phyloP scores from a whole-genome alignment of 2,888 invertebrate genomes.

The Epinotia brunnichana region DNA sequence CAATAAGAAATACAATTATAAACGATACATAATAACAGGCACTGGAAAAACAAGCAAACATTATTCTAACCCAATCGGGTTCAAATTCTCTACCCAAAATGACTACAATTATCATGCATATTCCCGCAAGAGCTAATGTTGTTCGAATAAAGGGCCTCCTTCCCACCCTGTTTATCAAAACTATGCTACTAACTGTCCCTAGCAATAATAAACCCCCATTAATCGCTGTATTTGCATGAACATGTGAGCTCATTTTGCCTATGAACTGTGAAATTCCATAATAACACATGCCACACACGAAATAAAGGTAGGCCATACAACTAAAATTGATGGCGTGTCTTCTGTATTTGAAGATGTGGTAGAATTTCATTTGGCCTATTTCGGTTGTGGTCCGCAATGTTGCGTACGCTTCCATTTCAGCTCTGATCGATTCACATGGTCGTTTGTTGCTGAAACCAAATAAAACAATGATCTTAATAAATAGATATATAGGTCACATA shows the following conservation, averaged over 20 bases:
- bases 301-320: conserved; percentile 88
- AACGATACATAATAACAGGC: conserved; percentile 91
- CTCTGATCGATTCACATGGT: conserved; percentile 55
- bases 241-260: conserved; percentile 88
- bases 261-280: conserved; percentile 93
- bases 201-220: conserved; percentile 87
- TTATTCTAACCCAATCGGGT: conserved; percentile 75
- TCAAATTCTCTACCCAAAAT: conserved; percentile 54
- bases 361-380: conserved; percentile 57
- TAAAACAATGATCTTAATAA: background rate
- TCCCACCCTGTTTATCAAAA: conserved; percentile 84
- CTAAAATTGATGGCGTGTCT: conserved; percentile 85
- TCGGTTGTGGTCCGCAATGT: conserved; percentile 44
- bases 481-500: background rate
- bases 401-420: conserved; percentile 60
- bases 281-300: conserved; percentile 91
- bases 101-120: conserved; percentile 63
- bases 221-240: conserved; percentile 90
- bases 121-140: conserved; percentile 74
- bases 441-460: conserved; percentile 59
- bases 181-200: conserved; percentile 83
- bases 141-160: conserved; percentile 85
- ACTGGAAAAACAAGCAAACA: conserved; percentile 87
- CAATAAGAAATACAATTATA: conserved; percentile 91
- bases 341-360: conserved; percentile 67